These are phyloP conservation scores for Chaetodon trifasciatus DNA, from an alignment of 2,797 vertebrate species.

Conservation along the genomic window DNA sequence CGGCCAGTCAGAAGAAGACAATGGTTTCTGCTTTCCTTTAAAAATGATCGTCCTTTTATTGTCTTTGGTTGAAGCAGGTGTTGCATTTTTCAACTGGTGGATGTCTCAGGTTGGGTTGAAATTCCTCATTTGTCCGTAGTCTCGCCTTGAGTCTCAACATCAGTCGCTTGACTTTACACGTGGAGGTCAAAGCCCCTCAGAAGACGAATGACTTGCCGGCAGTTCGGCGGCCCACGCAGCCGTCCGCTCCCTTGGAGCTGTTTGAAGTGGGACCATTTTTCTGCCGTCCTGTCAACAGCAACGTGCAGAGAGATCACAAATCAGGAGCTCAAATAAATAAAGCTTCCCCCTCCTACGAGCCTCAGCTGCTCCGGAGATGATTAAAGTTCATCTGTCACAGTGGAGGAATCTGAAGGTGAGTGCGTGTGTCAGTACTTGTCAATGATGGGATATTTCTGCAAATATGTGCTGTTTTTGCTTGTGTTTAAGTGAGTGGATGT, in stretches of 20 bases:
- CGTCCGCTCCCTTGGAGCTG: not conserved
- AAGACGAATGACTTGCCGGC: conserved; percentile 1
- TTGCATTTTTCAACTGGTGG: not conserved
- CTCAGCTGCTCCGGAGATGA: conserved; percentile 8
- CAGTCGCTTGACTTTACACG: not conserved
- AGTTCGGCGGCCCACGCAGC: not conserved
- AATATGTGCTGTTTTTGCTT: not conserved
- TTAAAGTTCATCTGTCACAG: conserved; percentile 9
- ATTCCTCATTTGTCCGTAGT: not conserved
- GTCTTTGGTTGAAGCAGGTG: conserved; percentile 1
- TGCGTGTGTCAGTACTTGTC: not conserved
- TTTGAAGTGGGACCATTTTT: conserved; percentile 47
- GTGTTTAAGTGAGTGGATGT: not conserved
- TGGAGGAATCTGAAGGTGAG: conserved; percentile 20
- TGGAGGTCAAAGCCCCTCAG: conserved; percentile 14
- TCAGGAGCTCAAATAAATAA: conserved; percentile 29
- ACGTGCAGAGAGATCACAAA: conserved; percentile 37
- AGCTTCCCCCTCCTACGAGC: conserved; percentile 9
- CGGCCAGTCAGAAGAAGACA: not conserved
- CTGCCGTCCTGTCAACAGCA: conserved; percentile 24
- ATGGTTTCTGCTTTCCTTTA: not conserved
- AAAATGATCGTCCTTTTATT: not conserved
- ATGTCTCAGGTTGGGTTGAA: not conserved
- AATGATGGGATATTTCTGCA: not conserved
- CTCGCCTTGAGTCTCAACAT: not conserved